A percentile compares a stretch with the other conserved stretches of the same genome.
phyloP scores from a whole-genome alignment of 2,888 invertebrate genomes.

The Sarcophaga subvicina region DNA sequence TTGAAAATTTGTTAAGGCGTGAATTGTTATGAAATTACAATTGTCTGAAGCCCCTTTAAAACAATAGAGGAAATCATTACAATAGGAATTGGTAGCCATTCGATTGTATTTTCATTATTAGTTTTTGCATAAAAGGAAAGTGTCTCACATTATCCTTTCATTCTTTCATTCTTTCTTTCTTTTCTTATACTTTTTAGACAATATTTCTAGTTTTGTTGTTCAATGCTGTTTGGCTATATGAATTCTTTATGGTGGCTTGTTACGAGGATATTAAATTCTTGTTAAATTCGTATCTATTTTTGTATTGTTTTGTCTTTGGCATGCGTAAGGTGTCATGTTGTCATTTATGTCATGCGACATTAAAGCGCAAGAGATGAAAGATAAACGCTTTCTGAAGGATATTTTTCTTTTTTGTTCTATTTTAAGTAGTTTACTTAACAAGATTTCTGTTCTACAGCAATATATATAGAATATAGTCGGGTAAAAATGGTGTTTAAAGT shows the following conservation, averaged over 20 bases:
- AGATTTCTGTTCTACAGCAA: not conserved
- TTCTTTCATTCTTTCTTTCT: conserved; percentile 12
- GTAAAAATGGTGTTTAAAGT: conserved; percentile 30
- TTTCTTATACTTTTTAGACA: not conserved
- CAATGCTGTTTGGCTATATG: conserved; percentile 10
- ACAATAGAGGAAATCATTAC: not conserved
- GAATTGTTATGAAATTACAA: conserved; percentile 74
- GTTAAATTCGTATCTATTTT: conserved; percentile 52
- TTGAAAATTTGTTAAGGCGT: conserved; percentile 70
- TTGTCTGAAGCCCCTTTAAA: conserved; percentile 43
- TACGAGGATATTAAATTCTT: conserved; percentile 56
- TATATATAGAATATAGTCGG: too few relatives aligned
- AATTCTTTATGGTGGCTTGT: conserved; percentile 44
- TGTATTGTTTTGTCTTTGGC: conserved; percentile 55
- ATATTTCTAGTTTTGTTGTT: not conserved
- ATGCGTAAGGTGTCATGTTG: conserved; percentile 69
- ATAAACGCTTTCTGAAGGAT: conserved; percentile 52
- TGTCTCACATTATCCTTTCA: conserved; percentile 61
- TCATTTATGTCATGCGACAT: conserved; percentile 57
- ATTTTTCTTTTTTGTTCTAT: not conserved
- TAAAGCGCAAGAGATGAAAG: not conserved
- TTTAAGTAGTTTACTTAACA: conserved; percentile 40
- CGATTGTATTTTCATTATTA: conserved; percentile 29
- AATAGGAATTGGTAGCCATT: not conserved
- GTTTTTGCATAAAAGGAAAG: conserved; percentile 54